Evolutionary conservation across 2,888 invertebrate species (phyloP), one percentile per base, ranked within the genome.

Genomic region (Lacanobia wlatinum): DNA sequence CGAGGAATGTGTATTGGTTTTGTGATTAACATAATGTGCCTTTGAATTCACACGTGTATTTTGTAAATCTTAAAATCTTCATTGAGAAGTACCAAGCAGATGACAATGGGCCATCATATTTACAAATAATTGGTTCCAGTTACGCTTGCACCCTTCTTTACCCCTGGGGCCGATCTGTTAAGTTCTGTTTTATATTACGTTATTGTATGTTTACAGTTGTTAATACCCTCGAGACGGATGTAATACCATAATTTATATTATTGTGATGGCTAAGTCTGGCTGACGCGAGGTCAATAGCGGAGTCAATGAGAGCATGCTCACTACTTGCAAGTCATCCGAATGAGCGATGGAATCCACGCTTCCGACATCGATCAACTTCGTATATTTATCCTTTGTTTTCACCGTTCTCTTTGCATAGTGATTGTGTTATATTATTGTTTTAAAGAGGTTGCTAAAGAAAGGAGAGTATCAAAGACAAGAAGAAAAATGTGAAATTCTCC

Each of bases 261-360:
- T 94, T 93, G 92, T 92, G 94, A 94, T 93, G 91, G 84, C 88
- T 90, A 87, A 88, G 86, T 89, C 87, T 87, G 89, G 88, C 86
- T 91, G 91, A 90, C 90, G 90, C 89, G 92, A 91, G 95, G 95
- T 95, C 95, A 95, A 94, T 93, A 88, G 92, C 88, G 95, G 92
- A 95, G 95, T 96, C 95, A 95, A 94, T 94, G 94, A 95, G 95
- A 95, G 91, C 93, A 94, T 92, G 91, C 92, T 90, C 90, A 90
- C 90, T 90, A 91, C 88, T 89, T 94, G 96, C 96, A 95, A 96
- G 96, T 96, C 96, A 96, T 94, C 87, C 89, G 87, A 91, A 90
- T 90, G 92, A 94, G 91, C 91, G 90, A 91, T 93, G 93, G 94
- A 92, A 93, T 93, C 94, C 90, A 93, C 90, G 94, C 94, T 95